A percentile compares a stretch with the other conserved stretches of the same genome.
Conservation (phyloP, 2,113 vertebrate genomes). For the Scophthalmus maximus region DNA sequence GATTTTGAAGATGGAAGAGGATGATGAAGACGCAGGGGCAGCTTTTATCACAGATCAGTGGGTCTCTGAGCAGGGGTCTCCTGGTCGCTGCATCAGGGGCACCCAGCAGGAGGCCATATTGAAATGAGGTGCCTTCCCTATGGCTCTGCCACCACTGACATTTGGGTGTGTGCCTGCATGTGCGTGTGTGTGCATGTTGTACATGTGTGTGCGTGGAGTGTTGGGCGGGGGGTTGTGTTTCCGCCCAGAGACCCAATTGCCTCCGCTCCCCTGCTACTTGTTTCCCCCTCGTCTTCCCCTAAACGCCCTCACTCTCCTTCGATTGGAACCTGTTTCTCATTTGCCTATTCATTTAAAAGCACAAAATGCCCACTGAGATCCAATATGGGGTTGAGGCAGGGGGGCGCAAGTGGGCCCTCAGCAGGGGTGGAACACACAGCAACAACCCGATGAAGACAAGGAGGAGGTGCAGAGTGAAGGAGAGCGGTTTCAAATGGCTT, state of each 20-base stretch:
- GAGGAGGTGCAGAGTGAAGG: slow-evolving; percentile 55
- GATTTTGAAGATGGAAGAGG: slow-evolving; percentile 79
- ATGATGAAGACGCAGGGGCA: slow-evolving; percentile 73
- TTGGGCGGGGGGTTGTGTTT: slow-evolving; percentile 73
- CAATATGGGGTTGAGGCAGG: slow-evolving; percentile 86
- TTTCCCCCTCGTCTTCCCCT: slow-evolving; percentile 62
- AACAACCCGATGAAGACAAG: slow-evolving; percentile 73
- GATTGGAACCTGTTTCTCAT: slow-evolving; percentile 79
- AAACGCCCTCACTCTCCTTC: slow-evolving; percentile 52
- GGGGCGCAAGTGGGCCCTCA: slow-evolving; percentile 80
- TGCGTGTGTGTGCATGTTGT: slow-evolving; percentile 56
- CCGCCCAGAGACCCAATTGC: slow-evolving; percentile 78
- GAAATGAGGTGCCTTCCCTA: slow-evolving; percentile 78
- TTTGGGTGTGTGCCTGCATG: slow-evolving; percentile 63
- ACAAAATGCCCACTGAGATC: slow-evolving; percentile 86
- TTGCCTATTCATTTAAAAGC: slow-evolving; percentile 86
- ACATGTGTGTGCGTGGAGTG: slow-evolving; percentile 53
- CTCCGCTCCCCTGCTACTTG: slow-evolving; percentile 75
- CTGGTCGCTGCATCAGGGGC: slow-evolving; percentile 72
- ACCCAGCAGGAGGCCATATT: slow-evolving; percentile 77
- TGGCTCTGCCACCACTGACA: slow-evolving; percentile 78
- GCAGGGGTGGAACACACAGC: slow-evolving; percentile 79
- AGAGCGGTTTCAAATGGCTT: slow-evolving; percentile 72
- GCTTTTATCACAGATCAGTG: slow-evolving; percentile 84
- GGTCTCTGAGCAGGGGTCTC: slow-evolving; percentile 72